Conservation (phyloP, 2,797 vertebrate species). For the Lophotriccus pileatus region DNA sequence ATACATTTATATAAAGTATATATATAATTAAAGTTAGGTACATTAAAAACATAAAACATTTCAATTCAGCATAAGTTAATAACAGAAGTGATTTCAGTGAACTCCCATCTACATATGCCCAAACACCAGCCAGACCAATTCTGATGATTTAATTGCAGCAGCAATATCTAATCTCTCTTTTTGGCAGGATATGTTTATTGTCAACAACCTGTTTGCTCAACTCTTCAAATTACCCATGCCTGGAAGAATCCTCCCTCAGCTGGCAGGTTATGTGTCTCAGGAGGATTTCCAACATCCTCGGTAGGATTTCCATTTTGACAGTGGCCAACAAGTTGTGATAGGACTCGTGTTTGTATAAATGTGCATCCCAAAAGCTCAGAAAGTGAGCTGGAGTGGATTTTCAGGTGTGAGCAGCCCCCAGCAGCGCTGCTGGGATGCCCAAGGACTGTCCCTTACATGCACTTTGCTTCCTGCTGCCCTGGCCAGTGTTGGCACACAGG, state of each 20-base stretch:
- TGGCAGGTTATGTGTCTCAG: not conserved
- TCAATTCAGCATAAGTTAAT: constrained; percentile 40
- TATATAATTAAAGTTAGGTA: constrained; percentile 60
- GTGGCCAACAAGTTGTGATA: not conserved
- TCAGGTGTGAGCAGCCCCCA: not conserved
- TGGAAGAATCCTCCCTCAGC: not conserved
- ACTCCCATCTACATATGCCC: not conserved
- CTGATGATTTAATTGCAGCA: not conserved
- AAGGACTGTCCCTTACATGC: not conserved
- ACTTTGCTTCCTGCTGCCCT: not conserved
- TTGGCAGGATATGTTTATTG: not conserved
- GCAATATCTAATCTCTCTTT: not conserved
- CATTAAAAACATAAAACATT: constrained; percentile 50
- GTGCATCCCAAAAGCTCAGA: not conserved
- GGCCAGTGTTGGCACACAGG: not conserved
- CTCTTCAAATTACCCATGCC: not conserved
- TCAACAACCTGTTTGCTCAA: not conserved
- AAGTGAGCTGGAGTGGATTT: not conserved
- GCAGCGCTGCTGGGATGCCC: not conserved
- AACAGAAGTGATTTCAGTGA: constrained; percentile 13
- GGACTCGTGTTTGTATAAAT: not conserved
- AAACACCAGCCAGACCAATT: not conserved
- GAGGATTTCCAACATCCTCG: not conserved
- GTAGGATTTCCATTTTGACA: not conserved
- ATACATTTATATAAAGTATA: constrained; percentile 71